Conservation (phyloP, 2,888 invertebrate genomes). For the Tetranychus truncatus region DNA sequence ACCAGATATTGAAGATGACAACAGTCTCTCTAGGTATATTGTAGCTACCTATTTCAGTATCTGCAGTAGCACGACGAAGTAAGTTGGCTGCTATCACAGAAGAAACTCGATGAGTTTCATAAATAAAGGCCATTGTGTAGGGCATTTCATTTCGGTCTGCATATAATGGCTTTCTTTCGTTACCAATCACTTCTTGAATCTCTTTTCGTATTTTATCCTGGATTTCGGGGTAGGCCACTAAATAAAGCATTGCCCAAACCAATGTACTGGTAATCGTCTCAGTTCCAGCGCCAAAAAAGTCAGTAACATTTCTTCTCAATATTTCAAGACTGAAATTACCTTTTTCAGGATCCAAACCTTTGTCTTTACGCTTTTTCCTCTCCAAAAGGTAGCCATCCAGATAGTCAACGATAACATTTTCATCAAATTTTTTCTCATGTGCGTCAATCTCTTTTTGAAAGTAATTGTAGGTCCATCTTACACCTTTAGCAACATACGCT, state of each 20-base stretch:
- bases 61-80: neutral
- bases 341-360: neutral
- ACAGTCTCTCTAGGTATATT: conserved; percentile 24
- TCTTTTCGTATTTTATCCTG: conserved; percentile 67
- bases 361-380: conserved; percentile 21
- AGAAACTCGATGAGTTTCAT: neutral
- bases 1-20: conserved; percentile 26
- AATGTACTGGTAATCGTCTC: conserved; percentile 78
- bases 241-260: conserved; percentile 67
- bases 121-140: conserved; percentile 46
- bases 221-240: conserved; percentile 64
- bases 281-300: conserved; percentile 78
- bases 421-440: conserved; percentile 6
- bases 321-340: conserved; percentile 39
- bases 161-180: conserved; percentile 55
- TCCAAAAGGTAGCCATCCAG: conserved; percentile 25
- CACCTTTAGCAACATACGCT: neutral
- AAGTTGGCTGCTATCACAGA: neutral
- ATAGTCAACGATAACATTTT: conserved; percentile 23
- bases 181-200: conserved; percentile 48
- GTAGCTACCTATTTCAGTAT: neutral
- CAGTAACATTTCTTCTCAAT: conserved; percentile 38
- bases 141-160: conserved; percentile 63
- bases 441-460: neutral
- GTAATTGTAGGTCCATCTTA: neutral